These are phyloP conservation scores for Tryphoninae sp. DNA, from an alignment of 2,888 invertebrate species.

Conservation along the genomic window DNA sequence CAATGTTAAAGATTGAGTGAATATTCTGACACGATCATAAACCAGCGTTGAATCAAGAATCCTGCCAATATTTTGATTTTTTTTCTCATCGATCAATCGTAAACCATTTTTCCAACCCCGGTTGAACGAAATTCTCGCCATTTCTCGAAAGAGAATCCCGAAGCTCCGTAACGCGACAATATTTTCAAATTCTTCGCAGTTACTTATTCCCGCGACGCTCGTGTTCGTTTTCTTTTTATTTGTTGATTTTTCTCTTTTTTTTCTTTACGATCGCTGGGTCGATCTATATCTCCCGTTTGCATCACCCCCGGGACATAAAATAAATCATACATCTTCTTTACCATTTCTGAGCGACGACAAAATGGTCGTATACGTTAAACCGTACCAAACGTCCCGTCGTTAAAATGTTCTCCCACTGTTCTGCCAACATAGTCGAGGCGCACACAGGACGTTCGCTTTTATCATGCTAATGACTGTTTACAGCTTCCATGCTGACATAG, in stretches of 20 bases:
- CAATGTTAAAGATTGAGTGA: too few species aligned
- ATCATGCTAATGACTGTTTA: constrained; percentile 62
- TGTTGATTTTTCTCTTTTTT: not conserved
- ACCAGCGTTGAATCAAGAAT: too few species aligned
- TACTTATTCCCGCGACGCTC: too few species aligned
- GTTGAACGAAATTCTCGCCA: too few species aligned
- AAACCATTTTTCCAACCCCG: too few species aligned
- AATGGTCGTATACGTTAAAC: constrained; percentile 27
- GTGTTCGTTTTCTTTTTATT: not conserved
- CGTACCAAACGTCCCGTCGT: constrained; percentile 44
- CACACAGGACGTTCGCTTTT: constrained; percentile 41
- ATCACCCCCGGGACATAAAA: not conserved
- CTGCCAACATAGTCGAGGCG: constrained; percentile 14
- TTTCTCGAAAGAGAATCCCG: too few species aligned
- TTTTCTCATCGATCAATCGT: too few species aligned
- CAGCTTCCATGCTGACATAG: constrained; percentile 37
- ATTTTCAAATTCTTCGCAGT: too few species aligned
- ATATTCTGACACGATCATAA: too few species aligned
- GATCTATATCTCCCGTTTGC: not conserved
- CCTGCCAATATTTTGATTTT: too few species aligned
- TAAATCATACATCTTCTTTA: constrained; percentile 23
- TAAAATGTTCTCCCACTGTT: constrained; percentile 49
- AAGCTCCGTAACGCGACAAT: too few species aligned
- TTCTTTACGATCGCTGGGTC: not conserved
- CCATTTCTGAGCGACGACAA: not conserved